Base-by-base conservation (phyloP, 1,140 invertebrate genomes). In the Drosophila kikkawai region DNA sequence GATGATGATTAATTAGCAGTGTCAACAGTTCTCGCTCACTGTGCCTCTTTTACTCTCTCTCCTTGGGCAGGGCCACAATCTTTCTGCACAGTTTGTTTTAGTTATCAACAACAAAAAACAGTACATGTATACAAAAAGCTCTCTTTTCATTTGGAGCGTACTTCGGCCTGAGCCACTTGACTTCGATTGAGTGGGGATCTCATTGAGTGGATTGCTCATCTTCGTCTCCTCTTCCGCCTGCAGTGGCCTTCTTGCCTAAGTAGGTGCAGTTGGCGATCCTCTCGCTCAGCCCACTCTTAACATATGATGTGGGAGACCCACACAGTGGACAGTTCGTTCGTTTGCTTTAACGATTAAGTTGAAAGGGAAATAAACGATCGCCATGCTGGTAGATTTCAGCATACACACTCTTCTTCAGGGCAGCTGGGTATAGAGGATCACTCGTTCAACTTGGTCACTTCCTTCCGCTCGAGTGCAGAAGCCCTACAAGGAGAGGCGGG, bases 1-100 rank as follows among this genome's bases (percentile, higher is more conserved):
- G 65, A 83, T 71, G 63, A 82, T 83, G 80, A 87, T 78, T 83
- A 87, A 87, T 87, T 83, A 78, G 70, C 58, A 51, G 26, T 68
- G 67, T 80, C 75, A 53, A 29, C 12, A 57, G 42, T 53, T 70
- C 41, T 45, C 55, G 36, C 48, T 47, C 55, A n/a, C n/a, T 59
- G 29, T 15, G 12, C 7, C 17, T 55, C 12, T 15, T 50, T 32
- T 2, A 53, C 59, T 70, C 68, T 17, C 42, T 17, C 56, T 61
- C 45, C 67, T 63, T 57, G 48, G 47, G 39, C 51, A 60, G 26
- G 42, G 39, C 41, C 73, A 37, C 58, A 65, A 74, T 84, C 81
- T 82, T 55, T 29, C 65, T 66, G 47, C 64, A 75, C 42, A 69
- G 84, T 83, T 87, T 83, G 60, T 69, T 83, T 80, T 75, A 75